Evolutionary conservation across 2,888 invertebrate genomes (phyloP).

Genomic region (Trichacis sp.): DNA sequence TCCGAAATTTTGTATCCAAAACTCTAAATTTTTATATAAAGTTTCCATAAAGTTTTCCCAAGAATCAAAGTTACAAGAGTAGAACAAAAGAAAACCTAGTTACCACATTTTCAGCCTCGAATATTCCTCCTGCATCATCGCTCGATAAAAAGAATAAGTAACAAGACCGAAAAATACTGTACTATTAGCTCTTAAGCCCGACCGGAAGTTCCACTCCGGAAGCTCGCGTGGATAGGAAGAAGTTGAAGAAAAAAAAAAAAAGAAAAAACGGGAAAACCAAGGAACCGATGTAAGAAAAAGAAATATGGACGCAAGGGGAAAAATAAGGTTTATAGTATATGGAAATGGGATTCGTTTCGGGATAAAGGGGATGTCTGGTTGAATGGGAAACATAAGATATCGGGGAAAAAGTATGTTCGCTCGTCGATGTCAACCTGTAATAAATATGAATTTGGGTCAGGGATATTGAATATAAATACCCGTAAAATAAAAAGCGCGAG

Average conservation of each 20-base stretch:
- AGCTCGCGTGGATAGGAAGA: constrained; percentile 17
- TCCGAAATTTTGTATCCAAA: too few species aligned
- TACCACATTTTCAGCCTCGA: neutral
- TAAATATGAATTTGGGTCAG: neutral
- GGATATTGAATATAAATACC: neutral
- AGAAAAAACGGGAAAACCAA: constrained; percentile 5
- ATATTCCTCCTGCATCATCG: neutral
- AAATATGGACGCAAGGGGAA: constrained; percentile 5
- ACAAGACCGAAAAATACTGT: constrained; percentile 31
- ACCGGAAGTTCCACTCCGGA: constrained; percentile 60
- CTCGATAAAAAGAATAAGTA: neutral
- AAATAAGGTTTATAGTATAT: constrained; percentile 1
- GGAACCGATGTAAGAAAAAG: neutral
- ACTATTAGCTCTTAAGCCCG: constrained; percentile 62
- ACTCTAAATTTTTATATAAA: too few species aligned
- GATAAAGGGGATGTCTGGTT: neutral
- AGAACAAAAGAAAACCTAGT: too few species aligned
- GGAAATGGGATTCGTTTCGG: constrained; percentile 6
- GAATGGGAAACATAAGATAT: neutral
- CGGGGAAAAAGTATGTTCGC: neutral
- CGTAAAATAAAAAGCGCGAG: neutral
- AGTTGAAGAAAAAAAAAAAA: constrained; percentile 7
- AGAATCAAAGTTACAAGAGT: too few species aligned
- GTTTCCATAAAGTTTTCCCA: too few species aligned
- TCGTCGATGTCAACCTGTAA: neutral